phyloP scores from a whole-genome alignment of 1,140 invertebrate species.

The Dendrolimus punctatus region DNA sequence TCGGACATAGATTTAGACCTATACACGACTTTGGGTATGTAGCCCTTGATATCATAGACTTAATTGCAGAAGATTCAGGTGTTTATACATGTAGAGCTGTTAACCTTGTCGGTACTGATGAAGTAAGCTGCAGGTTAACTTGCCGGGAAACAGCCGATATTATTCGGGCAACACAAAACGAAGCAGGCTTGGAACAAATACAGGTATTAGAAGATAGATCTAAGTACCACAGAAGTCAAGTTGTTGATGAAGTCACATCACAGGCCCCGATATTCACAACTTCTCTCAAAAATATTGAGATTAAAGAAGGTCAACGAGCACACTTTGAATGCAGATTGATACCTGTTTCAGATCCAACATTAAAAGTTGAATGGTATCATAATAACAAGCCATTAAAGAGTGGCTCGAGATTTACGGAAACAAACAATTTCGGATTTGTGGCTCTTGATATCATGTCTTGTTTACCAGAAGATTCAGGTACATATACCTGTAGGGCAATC shows the following conservation, averaged over 20 bases:
- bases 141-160: conserved; percentile 85
- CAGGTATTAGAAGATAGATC: conserved; percentile 89
- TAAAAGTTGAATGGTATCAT: conserved; percentile 99
- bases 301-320: conserved; percentile 95
- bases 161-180: conserved; percentile 87
- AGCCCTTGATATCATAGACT: conserved; percentile 90
- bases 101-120: conserved; percentile 90
- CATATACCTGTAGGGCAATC: conserved; percentile 90
- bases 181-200: conserved; percentile 88
- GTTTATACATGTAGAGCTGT: conserved; percentile 95
- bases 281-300: conserved; percentile 90
- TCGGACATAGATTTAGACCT: conserved; percentile 92
- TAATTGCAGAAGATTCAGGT: conserved; percentile 94
- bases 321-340: conserved; percentile 97
- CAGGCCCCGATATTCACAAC: conserved; percentile 94
- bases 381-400: conserved; percentile 92
- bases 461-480: conserved; percentile 92
- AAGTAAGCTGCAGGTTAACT: conserved; percentile 81
- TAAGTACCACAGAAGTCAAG: conserved; percentile 81
- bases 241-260: conserved; percentile 86
- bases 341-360: conserved; percentile 95
- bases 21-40: conserved; percentile 98
- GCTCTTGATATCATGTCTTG: conserved; percentile 93
- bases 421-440: conserved; percentile 95
- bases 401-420: conserved; percentile 91